Conservation (phyloP, 1,140 invertebrate genomes). For the Conus ventricosus region DNA sequence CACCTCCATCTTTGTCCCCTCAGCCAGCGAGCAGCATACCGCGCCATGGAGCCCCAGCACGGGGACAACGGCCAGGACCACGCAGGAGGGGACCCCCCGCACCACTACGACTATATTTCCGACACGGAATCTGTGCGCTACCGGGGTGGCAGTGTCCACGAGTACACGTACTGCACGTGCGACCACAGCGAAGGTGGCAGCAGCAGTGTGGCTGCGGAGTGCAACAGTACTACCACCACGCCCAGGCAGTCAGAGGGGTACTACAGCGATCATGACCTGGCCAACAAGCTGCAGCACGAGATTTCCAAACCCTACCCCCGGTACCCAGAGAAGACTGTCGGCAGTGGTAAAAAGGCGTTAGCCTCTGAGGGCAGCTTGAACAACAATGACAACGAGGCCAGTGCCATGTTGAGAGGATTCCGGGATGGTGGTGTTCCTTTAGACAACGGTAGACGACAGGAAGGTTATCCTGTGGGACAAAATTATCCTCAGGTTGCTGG, state of each 20-base stretch:
- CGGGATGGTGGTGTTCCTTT: background rate
- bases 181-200: background rate
- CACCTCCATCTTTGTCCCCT: slow-evolving; percentile 34
- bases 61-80: background rate
- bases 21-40: slow-evolving; percentile 32
- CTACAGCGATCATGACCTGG: slow-evolving; percentile 32
- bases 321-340: slow-evolving; percentile 2
- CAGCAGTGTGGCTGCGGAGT: background rate
- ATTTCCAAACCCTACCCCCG: slow-evolving; percentile 16
- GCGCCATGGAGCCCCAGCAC: slow-evolving; percentile 10
- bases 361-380: background rate
- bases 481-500: background rate
- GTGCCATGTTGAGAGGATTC: background rate
- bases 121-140: slow-evolving; percentile 31
- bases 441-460: background rate
- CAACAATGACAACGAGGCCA: background rate
- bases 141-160: background rate
- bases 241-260: slow-evolving; percentile 28
- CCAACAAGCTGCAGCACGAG: background rate
- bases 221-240: background rate
- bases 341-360: background rate
- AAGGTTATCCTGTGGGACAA: background rate
- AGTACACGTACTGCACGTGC: slow-evolving; percentile 30
- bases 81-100: background rate
- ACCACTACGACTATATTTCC: slow-evolving; percentile 35